Conservation (phyloP, 2,888 invertebrate genomes). For the Drosophila anceps region DNA sequence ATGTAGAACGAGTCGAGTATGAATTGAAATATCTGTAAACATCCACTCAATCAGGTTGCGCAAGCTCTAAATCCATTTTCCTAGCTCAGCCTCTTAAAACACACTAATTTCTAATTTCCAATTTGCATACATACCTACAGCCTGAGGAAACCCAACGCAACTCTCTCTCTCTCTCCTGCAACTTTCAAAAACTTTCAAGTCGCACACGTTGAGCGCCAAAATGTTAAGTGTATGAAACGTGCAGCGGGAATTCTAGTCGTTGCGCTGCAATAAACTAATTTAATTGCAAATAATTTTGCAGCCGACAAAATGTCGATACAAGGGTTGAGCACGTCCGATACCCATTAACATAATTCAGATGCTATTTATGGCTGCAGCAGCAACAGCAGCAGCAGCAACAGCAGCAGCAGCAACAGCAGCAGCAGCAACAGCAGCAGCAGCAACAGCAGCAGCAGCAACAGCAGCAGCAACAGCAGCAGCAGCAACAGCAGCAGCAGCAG, state of each 20-base stretch:
- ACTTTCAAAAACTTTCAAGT: not conserved
- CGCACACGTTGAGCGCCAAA: not conserved
- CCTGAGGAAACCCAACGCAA: not conserved
- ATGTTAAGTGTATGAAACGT: constrained; percentile 6
- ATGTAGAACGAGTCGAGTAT: too few relatives aligned
- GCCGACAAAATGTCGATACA: constrained; percentile 9
- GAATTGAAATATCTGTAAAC: too few relatives aligned
- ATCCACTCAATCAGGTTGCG: too few relatives aligned
- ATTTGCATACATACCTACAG: not conserved
- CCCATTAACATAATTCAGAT: constrained; percentile 36
- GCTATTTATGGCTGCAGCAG: constrained; percentile 27
- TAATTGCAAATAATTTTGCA: constrained; percentile 24
- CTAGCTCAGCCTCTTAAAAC: not conserved
- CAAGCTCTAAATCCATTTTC: too few relatives aligned
- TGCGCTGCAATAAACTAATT: constrained; percentile 26
- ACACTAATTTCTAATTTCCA: not conserved
- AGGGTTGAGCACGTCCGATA: constrained; percentile 25
- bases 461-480: not conserved
- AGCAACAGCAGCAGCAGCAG: not conserved
- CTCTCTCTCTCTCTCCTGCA: too few relatives aligned
- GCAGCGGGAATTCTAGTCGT: not conserved
- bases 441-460: not conserved
- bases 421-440: constrained; percentile 9
- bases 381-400: not conserved
- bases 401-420: constrained; percentile 6